phyloP scores from a whole-genome alignment of 1,140 invertebrate species.

The Drosophila dunni region DNA sequence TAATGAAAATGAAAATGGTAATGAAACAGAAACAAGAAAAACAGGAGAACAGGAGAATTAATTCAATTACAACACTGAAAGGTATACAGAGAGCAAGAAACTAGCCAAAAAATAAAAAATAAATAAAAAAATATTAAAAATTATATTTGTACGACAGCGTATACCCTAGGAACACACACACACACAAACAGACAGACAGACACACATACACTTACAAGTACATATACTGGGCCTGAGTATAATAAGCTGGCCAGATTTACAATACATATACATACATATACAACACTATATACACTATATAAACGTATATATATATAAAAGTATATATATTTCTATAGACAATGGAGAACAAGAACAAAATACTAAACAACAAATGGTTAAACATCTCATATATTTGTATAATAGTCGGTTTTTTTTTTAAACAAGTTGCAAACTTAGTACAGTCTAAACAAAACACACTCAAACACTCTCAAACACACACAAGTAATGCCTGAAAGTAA shows the following conservation, averaged over 20 bases:
- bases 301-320: slow-evolving; percentile 38
- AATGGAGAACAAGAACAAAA: slow-evolving; percentile 25
- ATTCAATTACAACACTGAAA: slow-evolving; percentile 69
- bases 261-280: slow-evolving; percentile 47
- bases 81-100: slow-evolving; percentile 53
- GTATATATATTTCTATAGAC: slow-evolving; percentile 67
- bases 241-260: slow-evolving; percentile 35
- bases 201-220: slow-evolving; percentile 24
- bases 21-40: background rate
- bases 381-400: slow-evolving; percentile 52
- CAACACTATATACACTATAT: slow-evolving; percentile 26
- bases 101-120: slow-evolving; percentile 33
- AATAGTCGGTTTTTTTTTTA: slow-evolving; percentile 38
- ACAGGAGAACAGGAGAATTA: slow-evolving; percentile 29
- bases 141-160: slow-evolving; percentile 37
- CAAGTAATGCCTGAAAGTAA: slow-evolving; percentile 44
- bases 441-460: slow-evolving; percentile 42
- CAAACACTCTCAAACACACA: slow-evolving; percentile 40
- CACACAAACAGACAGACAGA: slow-evolving; percentile 2
- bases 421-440: slow-evolving; percentile 17
- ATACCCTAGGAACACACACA: slow-evolving; percentile 12
- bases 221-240: slow-evolving; percentile 26
- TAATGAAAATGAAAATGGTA: too few relatives aligned
- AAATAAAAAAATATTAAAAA: slow-evolving; percentile 16
- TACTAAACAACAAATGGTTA: slow-evolving; percentile 5